phyloP scores from a whole-genome alignment of 1,140 invertebrate genomes.

The Odontomachus brunneus region DNA sequence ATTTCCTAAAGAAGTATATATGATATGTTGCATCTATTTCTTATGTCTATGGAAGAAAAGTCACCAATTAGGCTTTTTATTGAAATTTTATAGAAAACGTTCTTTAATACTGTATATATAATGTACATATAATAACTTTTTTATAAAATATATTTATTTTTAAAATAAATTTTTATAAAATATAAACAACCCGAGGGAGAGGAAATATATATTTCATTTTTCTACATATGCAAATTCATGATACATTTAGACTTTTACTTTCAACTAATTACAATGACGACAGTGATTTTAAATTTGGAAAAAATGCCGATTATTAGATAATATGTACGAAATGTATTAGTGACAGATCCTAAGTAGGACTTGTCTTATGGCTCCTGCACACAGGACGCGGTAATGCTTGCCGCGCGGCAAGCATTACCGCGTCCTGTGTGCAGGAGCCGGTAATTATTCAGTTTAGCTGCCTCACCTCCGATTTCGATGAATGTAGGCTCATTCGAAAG shows the following conservation, averaged over 20 bases:
- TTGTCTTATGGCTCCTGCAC: too few relatives aligned
- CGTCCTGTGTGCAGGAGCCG: too few relatives aligned
- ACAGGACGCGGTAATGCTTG: too few relatives aligned
- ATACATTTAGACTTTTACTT: conserved; percentile 11
- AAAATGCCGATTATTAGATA: not conserved
- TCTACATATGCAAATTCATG: not conserved
- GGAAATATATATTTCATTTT: conserved; percentile 5
- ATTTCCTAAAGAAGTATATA: too few relatives aligned
- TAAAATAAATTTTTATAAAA: not conserved
- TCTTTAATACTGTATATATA: conserved; percentile 3
- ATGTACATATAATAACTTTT: conserved; percentile 12
- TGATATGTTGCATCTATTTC: too few relatives aligned
- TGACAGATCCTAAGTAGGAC: not conserved
- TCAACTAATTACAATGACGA: not conserved
- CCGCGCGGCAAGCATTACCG: too few relatives aligned
- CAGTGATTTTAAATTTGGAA: not conserved
- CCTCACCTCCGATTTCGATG: too few relatives aligned
- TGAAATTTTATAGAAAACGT: conserved; percentile 32
- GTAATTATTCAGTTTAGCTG: too few relatives aligned
- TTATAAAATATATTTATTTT: too few relatives aligned
- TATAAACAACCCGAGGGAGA: conserved; percentile 22
- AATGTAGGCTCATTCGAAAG: too few relatives aligned
- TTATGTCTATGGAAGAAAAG: too few relatives aligned
- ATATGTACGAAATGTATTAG: not conserved
- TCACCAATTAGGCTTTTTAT: conserved; percentile 52